Evolutionary conservation across 2,797 vertebrate genomes (phyloP).

Genomic region (Thalassophryne amazonica): DNA sequence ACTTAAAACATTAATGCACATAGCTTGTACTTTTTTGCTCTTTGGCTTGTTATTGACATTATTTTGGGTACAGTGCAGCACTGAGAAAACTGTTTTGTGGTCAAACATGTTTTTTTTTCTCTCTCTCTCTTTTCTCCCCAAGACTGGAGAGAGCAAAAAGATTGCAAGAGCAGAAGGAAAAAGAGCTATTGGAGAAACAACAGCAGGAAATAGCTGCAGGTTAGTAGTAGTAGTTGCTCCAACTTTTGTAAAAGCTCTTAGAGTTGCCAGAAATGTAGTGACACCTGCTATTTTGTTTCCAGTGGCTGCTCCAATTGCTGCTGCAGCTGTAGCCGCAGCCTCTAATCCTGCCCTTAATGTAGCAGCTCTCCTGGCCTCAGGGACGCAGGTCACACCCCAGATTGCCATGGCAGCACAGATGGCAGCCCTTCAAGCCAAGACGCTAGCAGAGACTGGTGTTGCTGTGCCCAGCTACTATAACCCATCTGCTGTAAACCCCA

Average conservation of each 20-base stretch:
- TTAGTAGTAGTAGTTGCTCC: slow-evolving; percentile 38
- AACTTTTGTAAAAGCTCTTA: neutral
- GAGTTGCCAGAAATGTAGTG: too few relatives aligned
- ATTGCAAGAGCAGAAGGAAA: slow-evolving; percentile 96
- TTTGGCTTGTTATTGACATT: too few relatives aligned
- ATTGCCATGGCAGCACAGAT: slow-evolving; percentile 99
- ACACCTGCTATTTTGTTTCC: slow-evolving; percentile 18
- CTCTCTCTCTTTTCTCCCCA: slow-evolving; percentile 3
- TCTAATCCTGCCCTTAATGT: slow-evolving; percentile 90
- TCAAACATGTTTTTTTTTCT: neutral
- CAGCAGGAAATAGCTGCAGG: slow-evolving; percentile 89
- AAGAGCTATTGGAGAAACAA: slow-evolving; percentile 92
- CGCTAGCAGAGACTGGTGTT: slow-evolving; percentile 95
- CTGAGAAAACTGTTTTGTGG: neutral
- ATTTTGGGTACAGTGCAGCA: neutral
- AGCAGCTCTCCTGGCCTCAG: slow-evolving; percentile 93
- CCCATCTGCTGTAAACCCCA: slow-evolving; percentile 96
- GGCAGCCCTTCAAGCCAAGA: slow-evolving; percentile 96
- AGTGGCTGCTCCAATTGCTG: slow-evolving; percentile 66
- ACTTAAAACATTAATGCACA: too few relatives aligned
- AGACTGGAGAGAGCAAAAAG: slow-evolving; percentile 98
- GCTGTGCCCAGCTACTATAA: slow-evolving; percentile 99
- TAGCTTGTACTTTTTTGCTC: too few relatives aligned
- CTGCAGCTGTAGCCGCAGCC: slow-evolving; percentile 70
- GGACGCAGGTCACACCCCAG: slow-evolving; percentile 97